Evolutionary conservation across 1,140 invertebrate species (phyloP), one percentile per base, ranked within the genome.

Genomic region (Drosophila albomicans): DNA sequence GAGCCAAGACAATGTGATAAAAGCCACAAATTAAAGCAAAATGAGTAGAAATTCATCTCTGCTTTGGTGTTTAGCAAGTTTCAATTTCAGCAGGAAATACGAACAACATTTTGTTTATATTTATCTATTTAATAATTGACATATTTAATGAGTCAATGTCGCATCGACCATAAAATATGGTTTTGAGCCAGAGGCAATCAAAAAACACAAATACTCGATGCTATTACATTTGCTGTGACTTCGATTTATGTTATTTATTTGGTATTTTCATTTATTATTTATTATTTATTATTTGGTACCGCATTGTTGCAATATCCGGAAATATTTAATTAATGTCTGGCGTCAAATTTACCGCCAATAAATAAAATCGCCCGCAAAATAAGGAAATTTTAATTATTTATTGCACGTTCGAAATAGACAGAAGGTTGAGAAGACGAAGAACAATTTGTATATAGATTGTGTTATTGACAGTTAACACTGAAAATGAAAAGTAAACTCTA

Each of bases 81-180:
- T 32, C 32, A 5, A 8, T 32, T 32, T 7, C 32, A 32, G 5
- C 7, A 32, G 5, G 32, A 32, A 32, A 32, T 32, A 7, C 7
- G 32, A 32, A 32, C 30, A 32, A 32, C 11, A 43, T 13, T 5
- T 43, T n/a, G 11, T 5, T n/a, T 43, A n/a, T 13, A 43, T 13
- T 43, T 43, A n/a, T 43, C 11, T 4, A 43, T 43, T 43, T 43
- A 41, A 20, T 62, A 69, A 69, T 58, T 79, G 78, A 57, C 78
- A 76, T 66, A 72, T 81, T 81, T 76, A 72, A 81, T 72, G 61
- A 41, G 59, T 49, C 63, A 76, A 81, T 62, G 76, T 68, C 43
- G 38, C 13, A 48, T 51, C 66, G 69, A 52, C 75, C 59, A 59
- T 81, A 35, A 80, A 70, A 49, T 76, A 61, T 82, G 35, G 35